Percentiles rank a stretch among this genome's conserved stretches.
These are phyloP conservation scores for Drosophila quadrilineata DNA, from an alignment of 1,140 invertebrate species.

Conservation along the genomic window DNA sequence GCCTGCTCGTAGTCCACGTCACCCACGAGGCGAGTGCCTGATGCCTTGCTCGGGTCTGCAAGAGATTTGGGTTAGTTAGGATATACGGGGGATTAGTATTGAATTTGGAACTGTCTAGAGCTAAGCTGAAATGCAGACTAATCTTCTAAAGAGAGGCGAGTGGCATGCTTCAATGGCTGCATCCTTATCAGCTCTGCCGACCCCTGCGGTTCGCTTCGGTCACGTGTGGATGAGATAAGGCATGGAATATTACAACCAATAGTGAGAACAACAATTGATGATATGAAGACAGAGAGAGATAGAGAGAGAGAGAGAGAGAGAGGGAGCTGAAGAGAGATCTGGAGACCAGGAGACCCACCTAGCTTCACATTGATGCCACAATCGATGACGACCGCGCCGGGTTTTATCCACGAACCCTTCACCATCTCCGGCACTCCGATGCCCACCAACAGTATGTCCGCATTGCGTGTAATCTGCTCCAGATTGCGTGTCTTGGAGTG, in stretches of 20 bases:
- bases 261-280: too few species aligned
- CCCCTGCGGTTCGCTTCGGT: too few species aligned
- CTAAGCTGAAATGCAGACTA: conserved; percentile 5
- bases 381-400: conserved; percentile 99
- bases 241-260: too few species aligned
- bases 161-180: not conserved
- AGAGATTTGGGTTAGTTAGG: too few species aligned
- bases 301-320: not conserved
- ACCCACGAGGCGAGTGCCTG: conserved; percentile 93
- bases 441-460: conserved; percentile 98
- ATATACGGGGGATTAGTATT: not conserved
- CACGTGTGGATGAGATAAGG: not conserved
- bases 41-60: conserved; percentile 91
- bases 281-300: too few species aligned
- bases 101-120: not conserved
- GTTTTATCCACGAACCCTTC: conserved; percentile 98
- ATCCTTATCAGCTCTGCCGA: conserved; percentile 50
- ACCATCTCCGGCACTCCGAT: conserved; percentile 96
- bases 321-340: conserved; percentile 28
- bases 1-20: conserved; percentile 96
- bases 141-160: not conserved
- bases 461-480: conserved; percentile 88
- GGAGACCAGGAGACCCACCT: conserved; percentile 86
- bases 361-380: conserved; percentile 98
- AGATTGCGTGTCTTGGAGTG: conserved; percentile 96